Conservation (phyloP, 2,797 vertebrate species). For the Pogonophryne albipinna region DNA sequence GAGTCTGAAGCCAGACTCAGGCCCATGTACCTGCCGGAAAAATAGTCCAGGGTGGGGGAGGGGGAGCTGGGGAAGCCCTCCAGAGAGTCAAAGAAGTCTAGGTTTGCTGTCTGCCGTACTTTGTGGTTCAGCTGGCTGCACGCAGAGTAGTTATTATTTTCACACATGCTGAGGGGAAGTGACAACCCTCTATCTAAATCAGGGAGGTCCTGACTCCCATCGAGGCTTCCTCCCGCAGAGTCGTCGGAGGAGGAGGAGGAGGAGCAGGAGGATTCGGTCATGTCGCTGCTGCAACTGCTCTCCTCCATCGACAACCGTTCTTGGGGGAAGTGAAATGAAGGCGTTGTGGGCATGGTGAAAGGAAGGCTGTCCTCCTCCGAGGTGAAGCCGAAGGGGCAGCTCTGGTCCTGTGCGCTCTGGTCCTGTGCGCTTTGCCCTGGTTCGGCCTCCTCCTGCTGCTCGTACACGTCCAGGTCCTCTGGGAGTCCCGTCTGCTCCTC, state of each 20-base stretch:
- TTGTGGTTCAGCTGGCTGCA: slow-evolving; percentile 57
- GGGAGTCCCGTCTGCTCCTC: slow-evolving; percentile 44
- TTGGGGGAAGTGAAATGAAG: slow-evolving; percentile 74
- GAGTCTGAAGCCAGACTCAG: slow-evolving; percentile 93
- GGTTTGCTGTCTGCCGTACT: slow-evolving; percentile 91
- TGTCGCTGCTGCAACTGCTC: slow-evolving; percentile 92
- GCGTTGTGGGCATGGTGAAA: slow-evolving; percentile 63
- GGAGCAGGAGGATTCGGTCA: slow-evolving; percentile 88
- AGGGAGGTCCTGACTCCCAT: slow-evolving; percentile 66
- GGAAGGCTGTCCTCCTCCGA: slow-evolving; percentile 62
- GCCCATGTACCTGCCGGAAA: slow-evolving; percentile 88
- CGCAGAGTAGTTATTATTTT: slow-evolving; percentile 74
- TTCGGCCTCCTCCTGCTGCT: slow-evolving; percentile 33
- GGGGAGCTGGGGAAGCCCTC: slow-evolving; percentile 76
- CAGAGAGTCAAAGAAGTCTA: slow-evolving; percentile 82
- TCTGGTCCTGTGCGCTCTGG: slow-evolving; percentile 42
- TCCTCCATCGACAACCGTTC: slow-evolving; percentile 83
- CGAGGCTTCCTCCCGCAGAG: slow-evolving; percentile 67
- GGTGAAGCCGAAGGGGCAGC: slow-evolving; percentile 68
- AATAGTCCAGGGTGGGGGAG: slow-evolving; percentile 78
- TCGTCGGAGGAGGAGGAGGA: slow-evolving; percentile 87
- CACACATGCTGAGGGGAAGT: slow-evolving; percentile 83
- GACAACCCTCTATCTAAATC: slow-evolving; percentile 81
- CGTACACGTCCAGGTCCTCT: slow-evolving; percentile 45
- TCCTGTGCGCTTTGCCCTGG: slow-evolving; percentile 42